A percentile compares a stretch with the other conserved stretches of the same genome.
Evolutionary conservation across 2,888 invertebrate genomes (phyloP).

Genomic region (Petrophora chlorosata): DNA sequence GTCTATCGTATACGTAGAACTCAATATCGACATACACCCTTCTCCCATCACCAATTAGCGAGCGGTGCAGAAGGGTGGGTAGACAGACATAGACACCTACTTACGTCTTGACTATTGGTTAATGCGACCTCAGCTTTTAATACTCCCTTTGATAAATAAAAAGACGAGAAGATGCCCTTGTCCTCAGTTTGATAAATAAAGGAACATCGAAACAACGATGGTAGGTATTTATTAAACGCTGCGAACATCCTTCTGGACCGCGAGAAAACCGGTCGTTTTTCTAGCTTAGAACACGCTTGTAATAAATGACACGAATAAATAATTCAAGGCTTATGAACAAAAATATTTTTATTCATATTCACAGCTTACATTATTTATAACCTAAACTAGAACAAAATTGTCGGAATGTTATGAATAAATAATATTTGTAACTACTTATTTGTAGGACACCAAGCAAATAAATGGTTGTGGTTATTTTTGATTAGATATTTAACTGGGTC

Average conservation of each 20-base stretch:
- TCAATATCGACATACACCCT: conserved; percentile 24
- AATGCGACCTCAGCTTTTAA: conserved; percentile 30
- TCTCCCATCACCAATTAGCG: conserved; percentile 26
- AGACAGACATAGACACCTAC: conserved; percentile 30
- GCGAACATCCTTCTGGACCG: conserved; percentile 1
- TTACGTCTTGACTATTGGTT: conserved; percentile 39
- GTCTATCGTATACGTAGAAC: neutral
- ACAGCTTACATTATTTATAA: neutral
- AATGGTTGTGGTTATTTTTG: no score
- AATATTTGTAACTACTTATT: no score
- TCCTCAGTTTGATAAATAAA: conserved; percentile 1
- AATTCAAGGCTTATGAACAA: neutral
- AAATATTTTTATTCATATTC: conserved; percentile 2
- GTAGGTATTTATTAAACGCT: neutral
- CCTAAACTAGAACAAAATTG: no score
- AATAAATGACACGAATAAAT: conserved; percentile 9
- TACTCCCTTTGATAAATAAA: conserved; percentile 9
- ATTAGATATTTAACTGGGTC: no score
- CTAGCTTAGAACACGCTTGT: neutral
- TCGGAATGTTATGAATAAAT: no score
- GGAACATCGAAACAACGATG: no score
- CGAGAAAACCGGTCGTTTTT: conserved; percentile 9
- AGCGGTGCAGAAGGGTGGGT: conserved; percentile 41
- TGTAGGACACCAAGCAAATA: no score
- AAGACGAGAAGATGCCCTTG: neutral